Conservation (phyloP, 2,797 vertebrate genomes). For the Malacoctenus gilli region DNA sequence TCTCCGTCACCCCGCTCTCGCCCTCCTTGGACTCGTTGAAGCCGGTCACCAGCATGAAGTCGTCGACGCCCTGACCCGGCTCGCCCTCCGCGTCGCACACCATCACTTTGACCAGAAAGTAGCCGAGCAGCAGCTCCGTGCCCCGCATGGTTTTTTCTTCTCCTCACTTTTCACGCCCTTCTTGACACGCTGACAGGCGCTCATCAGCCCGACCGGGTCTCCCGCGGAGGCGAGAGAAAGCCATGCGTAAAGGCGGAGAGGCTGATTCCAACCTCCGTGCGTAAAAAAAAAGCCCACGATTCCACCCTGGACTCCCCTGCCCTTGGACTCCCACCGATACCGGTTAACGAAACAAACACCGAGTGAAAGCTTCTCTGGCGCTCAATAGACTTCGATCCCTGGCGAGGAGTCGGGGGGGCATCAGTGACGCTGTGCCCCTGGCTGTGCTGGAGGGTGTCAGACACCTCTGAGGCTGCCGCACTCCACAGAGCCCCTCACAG, state of each 20-base stretch:
- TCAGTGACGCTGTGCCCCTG: slow-evolving; percentile 47
- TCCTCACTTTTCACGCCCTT: slow-evolving; percentile 43
- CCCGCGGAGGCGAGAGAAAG: slow-evolving; percentile 46
- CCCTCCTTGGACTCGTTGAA: slow-evolving; percentile 86
- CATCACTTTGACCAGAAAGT: slow-evolving; percentile 90
- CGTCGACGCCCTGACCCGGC: slow-evolving; percentile 83
- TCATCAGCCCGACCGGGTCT: slow-evolving; percentile 62
- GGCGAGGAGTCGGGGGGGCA: slow-evolving; percentile 28
- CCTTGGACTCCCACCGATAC: not conserved
- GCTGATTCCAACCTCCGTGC: slow-evolving; percentile 65
- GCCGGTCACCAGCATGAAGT: slow-evolving; percentile 83
- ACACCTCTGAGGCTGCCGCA: slow-evolving; percentile 47
- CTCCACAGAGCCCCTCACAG: slow-evolving; percentile 29
- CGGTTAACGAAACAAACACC: not conserved
- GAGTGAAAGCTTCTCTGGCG: slow-evolving; percentile 5
- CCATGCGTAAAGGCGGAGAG: slow-evolving; percentile 66
- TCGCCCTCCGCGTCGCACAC: slow-evolving; percentile 90
- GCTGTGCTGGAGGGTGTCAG: slow-evolving; percentile 37
- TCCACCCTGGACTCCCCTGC: slow-evolving; percentile 7
- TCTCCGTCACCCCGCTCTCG: slow-evolving; percentile 82
- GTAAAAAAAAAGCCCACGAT: slow-evolving; percentile 55
- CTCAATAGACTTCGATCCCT: slow-evolving; percentile 11
- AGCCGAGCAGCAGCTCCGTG: slow-evolving; percentile 82
- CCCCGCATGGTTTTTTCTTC: slow-evolving; percentile 72
- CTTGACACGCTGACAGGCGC: slow-evolving; percentile 33